Base-by-base conservation (phyloP, 1,140 invertebrate genomes). In the Sesamia nonagrioides region DNA sequence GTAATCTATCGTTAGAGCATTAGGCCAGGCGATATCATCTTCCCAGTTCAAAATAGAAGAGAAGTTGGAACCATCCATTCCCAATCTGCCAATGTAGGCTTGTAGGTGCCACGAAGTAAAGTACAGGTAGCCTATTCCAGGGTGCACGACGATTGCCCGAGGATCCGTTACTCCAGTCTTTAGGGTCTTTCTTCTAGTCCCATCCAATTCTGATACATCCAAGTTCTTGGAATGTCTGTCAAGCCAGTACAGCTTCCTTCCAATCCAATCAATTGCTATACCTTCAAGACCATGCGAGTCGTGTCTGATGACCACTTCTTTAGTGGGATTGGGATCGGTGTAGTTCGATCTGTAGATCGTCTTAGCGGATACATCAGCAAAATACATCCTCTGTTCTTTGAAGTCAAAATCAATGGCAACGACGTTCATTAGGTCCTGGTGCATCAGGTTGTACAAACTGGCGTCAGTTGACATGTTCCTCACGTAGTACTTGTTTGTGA, bases 401-500 rank as follows among this genome's bases (percentile, higher is more conserved):
- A 97, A 97, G 93, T 99, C 98, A 86, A 98, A 99, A 92, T 99
- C 99, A 21, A 99, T 95, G 0, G 98, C 98, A 0, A 99, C 99
- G 8, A 99, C 99, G 88, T 99, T 99, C 89, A 99, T 97, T 0
- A 99, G 96, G 88, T 99, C 99, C 92, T 99, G 98, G 84, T 99
- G 98, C 86, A 99, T 97, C 0, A 99, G 95, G 81, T 97, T 97
- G 85, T 99, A 99, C 8, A 96, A 94, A 3, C 96, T 95, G 0
- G 98, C 99, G 91, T 99, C 99, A 0, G 97, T 96, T 0, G 98
- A 98, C 96, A 99, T 98, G 84, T 99, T 99, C 71, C 99, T 96
- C 2, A 99, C 97, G 89, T 99, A 99, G 90, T 99, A 99, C 88
- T 99, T 99, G 88, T 99, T 99, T 7, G 98, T 99, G 88, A 99